Base-by-base conservation (phyloP, 2,888 invertebrate species). In the Selenia dentaria region DNA sequence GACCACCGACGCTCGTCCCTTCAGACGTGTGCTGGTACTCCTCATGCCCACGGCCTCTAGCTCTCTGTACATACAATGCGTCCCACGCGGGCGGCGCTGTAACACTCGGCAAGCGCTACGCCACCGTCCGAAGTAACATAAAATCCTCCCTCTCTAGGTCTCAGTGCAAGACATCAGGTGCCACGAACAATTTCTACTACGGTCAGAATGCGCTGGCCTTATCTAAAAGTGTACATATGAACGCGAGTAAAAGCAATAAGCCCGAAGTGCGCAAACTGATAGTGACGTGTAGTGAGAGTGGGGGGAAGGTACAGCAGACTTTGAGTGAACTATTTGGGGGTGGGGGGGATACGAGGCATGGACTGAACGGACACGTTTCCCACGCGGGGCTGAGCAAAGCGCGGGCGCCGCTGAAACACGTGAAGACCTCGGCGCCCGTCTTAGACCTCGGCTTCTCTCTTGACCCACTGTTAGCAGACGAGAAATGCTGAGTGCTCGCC, bases 11-110 rank as follows among this genome's bases (percentile, higher is more conserved):
- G 55, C 73, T 65, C 54, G 80, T 68, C 26, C 80, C 87, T 54
- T 60, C 62, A 51, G 90, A 79, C 69, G 90, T 75, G 59, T 88
- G 84, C 56, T 84, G 92, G 83, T 92, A 92, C 68, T 73, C 90
- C 51, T 69, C 91, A 12, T 92, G 92, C 47, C 92, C 93, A 49
- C 92, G 94, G 50, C 92, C 93, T 6, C 90, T 94, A 6, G 89
- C 92, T 20, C 70, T 93, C 34, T 92, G 92, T 62, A 91, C 92
- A 4, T 92, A 88, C 65, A 91, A 92, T 63, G 85, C 92, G 31
- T 81, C 92, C 11, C 92, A 92, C 67, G 86, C 93, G 28, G 93
- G 93, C 33, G 88, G 92, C 54, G 91, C 92, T 6, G 78, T 93
- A 31, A 83, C 92, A 1, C 67, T 93, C 57, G 91, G 92, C 32